Evolutionary conservation across 2,113 vertebrate species (phyloP).

Genomic region (Piprites chloris): DNA sequence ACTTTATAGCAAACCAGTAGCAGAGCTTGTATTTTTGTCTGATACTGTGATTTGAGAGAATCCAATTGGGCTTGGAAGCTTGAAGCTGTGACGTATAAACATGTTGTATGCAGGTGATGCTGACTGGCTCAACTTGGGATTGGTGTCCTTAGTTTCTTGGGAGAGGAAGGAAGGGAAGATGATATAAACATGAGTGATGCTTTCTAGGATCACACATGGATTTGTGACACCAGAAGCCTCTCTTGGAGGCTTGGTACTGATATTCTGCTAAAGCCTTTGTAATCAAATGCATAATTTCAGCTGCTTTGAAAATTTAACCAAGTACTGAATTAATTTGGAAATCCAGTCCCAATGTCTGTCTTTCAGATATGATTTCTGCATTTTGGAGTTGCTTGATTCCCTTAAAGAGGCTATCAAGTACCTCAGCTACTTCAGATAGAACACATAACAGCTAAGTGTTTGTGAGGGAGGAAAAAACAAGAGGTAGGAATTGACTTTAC

Average conservation of each 20-base stretch:
- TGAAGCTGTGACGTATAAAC: not conserved
- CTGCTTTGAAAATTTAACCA: not conserved
- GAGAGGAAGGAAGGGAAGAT: not conserved
- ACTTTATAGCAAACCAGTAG: not conserved
- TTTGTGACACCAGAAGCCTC: not conserved
- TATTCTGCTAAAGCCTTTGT: not conserved
- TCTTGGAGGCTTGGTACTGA: not conserved
- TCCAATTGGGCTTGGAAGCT: not conserved
- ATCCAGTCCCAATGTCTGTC: not conserved
- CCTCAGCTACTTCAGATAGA: not conserved
- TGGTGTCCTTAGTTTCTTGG: not conserved
- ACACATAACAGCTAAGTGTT: not conserved
- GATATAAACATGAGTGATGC: accelerated
- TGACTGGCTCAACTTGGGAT: not conserved
- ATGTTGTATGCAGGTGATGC: not conserved
- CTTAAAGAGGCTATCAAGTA: not conserved
- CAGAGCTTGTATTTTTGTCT: not conserved
- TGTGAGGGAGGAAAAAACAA: not conserved
- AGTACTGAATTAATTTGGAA: not conserved
- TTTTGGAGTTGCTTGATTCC: not conserved
- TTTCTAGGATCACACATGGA: not conserved
- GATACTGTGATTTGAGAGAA: not conserved
- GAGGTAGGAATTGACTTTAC: not conserved
- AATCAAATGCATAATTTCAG: not conserved
- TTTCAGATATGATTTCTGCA: not conserved